Percentiles rank a stretch among this genome's conserved stretches.
phyloP scores from a whole-genome alignment of 2,113 vertebrate genomes.

The Motacilla alba region DNA sequence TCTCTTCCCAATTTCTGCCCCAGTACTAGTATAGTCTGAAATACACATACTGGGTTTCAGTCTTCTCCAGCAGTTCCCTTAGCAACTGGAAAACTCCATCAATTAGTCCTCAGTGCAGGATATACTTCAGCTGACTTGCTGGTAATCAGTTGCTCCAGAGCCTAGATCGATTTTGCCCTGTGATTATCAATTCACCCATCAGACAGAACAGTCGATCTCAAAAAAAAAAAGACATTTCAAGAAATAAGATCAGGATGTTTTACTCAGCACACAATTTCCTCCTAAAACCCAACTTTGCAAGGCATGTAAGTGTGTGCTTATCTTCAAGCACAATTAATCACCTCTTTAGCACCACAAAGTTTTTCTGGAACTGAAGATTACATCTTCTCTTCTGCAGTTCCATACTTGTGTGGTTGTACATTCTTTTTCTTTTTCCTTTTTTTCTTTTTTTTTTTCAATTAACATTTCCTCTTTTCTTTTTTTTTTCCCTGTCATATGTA shows the following conservation, averaged over 20 bases:
- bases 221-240: neutral
- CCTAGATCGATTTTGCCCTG: neutral
- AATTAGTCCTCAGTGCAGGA: neutral
- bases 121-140: neutral
- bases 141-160: neutral
- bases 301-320: neutral
- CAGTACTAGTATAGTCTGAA: neutral
- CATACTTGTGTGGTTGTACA: neutral
- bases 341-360: neutral
- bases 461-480: neutral
- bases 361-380: neutral
- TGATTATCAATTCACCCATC: neutral
- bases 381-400: neutral
- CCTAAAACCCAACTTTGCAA: neutral
- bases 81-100: neutral
- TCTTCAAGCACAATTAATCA: neutral
- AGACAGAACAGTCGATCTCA: neutral
- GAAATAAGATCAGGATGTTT: constrained; percentile 37
- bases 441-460: neutral
- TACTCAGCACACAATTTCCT: neutral
- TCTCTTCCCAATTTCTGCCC: neutral
- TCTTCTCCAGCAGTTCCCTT: neutral
- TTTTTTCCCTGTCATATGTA: neutral
- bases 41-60: neutral
- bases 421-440: neutral